Conservation (phyloP, 2,888 invertebrate species). For the Agrochola lota region DNA sequence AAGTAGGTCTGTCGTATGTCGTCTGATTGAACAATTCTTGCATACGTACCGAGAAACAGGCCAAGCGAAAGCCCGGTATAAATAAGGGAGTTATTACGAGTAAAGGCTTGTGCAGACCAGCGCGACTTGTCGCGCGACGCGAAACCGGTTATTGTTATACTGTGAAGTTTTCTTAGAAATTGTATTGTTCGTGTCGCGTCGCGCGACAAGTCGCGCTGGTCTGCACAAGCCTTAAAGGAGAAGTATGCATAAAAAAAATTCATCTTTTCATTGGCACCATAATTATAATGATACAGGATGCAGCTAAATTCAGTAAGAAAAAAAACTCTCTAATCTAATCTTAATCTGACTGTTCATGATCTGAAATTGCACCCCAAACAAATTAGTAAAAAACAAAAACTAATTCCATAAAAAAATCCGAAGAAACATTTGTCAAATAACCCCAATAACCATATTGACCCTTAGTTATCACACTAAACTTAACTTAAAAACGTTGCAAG, state of each 20-base stretch:
- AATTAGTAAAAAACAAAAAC: not conserved
- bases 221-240: too few species aligned
- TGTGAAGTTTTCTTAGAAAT: too few species aligned
- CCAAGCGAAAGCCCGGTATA: not conserved
- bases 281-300: not conserved
- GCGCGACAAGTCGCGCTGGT: too few species aligned
- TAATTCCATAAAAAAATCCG: too few species aligned
- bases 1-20: conserved; percentile 5
- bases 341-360: too few species aligned
- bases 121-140: too few species aligned
- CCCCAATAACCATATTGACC: not conserved
- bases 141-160: too few species aligned
- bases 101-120: too few species aligned
- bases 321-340: too few species aligned
- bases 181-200: too few species aligned
- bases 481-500: conserved; percentile 69
- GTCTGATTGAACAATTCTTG: conserved; percentile 1
- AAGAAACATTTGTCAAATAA: not conserved
- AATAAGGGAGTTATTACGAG: conserved; percentile 18
- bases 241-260: not conserved
- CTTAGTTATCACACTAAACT: conserved; percentile 47
- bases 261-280: not conserved
- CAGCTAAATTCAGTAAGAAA: not conserved
- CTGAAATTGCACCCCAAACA: not conserved
- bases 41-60: not conserved